Conservation (phyloP, 2,888 invertebrate genomes). For the Heliconius ismenius region DNA sequence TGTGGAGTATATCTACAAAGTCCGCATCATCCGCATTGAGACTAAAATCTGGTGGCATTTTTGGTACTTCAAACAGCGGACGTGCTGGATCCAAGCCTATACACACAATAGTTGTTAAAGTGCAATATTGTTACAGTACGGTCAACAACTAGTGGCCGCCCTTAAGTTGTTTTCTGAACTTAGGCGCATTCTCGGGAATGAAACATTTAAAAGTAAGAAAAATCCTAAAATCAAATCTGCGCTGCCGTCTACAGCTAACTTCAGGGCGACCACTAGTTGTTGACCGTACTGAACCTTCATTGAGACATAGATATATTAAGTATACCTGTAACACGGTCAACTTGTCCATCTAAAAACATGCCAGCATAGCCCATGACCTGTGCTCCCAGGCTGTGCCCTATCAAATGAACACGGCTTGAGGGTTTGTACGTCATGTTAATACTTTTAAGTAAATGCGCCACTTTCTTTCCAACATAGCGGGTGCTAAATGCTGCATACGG, state of each 20-base stretch:
- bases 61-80: constrained; percentile 82
- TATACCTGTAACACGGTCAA: constrained; percentile 83
- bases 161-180: no score
- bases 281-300: no score
- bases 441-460: constrained; percentile 59
- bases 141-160: no score
- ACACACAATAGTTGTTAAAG: constrained; percentile 3
- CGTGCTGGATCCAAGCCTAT: constrained; percentile 85
- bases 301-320: no score
- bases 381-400: constrained; percentile 83
- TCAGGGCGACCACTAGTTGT: no score
- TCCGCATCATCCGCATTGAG: constrained; percentile 85
- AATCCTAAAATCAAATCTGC: no score
- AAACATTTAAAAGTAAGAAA: no score
- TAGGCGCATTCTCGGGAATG: no score
- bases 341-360: constrained; percentile 65
- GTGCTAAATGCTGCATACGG: constrained; percentile 71
- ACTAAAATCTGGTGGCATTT: constrained; percentile 59
- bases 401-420: constrained; percentile 61
- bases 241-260: no score
- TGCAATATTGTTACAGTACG: not conserved
- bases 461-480: constrained; percentile 67
- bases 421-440: constrained; percentile 52
- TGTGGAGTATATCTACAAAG: constrained; percentile 89
- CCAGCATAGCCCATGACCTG: constrained; percentile 84